Base-by-base conservation (phyloP, 2,113 vertebrate species). In the Entelurus aequoreus region DNA sequence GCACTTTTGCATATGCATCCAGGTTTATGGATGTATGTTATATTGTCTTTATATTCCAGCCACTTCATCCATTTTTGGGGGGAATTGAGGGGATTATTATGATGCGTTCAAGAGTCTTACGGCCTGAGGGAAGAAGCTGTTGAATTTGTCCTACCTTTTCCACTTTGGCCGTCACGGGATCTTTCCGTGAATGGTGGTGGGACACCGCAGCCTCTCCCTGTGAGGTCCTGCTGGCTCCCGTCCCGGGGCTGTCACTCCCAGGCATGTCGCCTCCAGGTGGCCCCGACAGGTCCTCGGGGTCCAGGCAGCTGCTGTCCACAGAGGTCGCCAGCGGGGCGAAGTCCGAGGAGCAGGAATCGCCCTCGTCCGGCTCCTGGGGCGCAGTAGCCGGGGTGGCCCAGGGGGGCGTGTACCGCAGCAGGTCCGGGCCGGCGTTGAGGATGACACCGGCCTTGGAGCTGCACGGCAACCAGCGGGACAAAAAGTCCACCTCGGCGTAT, bases 381-480 rank as follows among this genome's bases (percentile, higher is more conserved):
- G 59, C 36, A 10, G 69, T 42, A 10, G 42, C 69, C 48, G 61
- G 37, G 12, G 72, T 48, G 8, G 48, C 68, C 48, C 74, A 60
- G 52, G 59, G 28, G 0, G 77, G 71, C 48, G 49, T 36, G 52
- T 36, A 37, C 70, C 82, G 76, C 75, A 85, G 15, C 82, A 88
- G 65, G 21, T 55, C 87, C 60, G 90, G 84, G 60, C 61, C 76
- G 37, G 82, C 84, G 76, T 83, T 89, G 64, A 97, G 50, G 68
- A 96, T 92, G 51, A 94, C 95, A 48, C 94, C 94, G 58, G 94
- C 93, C 71, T 89, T 89, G 63, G 90, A 82, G 73, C 82, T 87
- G 48, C 49, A 85, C 0, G 92, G 83, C 84, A 94, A 91, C 93
- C 94, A 95, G 0, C 65, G 87, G 6, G 85, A 79, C 57, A 91